These are phyloP conservation scores for Empidonax alnorum DNA, from an alignment of 2,113 vertebrate species.

Conservation along the genomic window DNA sequence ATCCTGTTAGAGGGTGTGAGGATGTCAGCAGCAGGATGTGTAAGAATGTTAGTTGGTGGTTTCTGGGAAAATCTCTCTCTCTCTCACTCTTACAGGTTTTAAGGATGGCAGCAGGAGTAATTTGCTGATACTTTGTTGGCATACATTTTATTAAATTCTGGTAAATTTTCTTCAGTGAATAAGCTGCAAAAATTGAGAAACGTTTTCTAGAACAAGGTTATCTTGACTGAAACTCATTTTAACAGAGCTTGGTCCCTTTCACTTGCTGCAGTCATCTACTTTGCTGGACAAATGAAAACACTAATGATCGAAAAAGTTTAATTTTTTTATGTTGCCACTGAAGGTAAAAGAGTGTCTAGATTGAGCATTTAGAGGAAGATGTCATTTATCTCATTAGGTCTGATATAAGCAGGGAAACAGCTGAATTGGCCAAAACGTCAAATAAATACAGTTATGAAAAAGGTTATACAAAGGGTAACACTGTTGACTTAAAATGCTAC, in stretches of 20 bases:
- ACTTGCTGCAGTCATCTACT: not conserved
- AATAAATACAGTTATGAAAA: not conserved
- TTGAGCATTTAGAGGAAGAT: not conserved
- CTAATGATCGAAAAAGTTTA: not conserved
- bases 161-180: not conserved
- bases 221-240: not conserved
- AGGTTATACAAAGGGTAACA: not conserved
- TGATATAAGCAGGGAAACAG: not conserved
- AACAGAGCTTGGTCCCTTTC: not conserved
- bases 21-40: not conserved
- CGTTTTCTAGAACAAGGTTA: not conserved
- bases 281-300: not conserved
- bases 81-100: not conserved
- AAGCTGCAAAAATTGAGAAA: not conserved
- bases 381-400: not conserved
- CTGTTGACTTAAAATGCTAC: not conserved
- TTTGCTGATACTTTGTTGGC: not conserved
- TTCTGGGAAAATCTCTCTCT: not conserved
- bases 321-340: not conserved
- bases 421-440: not conserved
- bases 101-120: not conserved
- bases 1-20: not conserved
- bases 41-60: not conserved
- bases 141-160: not conserved
- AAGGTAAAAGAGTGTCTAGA: not conserved